Conservation (phyloP, 1,140 invertebrate genomes). For the Zaprionus inermis region DNA sequence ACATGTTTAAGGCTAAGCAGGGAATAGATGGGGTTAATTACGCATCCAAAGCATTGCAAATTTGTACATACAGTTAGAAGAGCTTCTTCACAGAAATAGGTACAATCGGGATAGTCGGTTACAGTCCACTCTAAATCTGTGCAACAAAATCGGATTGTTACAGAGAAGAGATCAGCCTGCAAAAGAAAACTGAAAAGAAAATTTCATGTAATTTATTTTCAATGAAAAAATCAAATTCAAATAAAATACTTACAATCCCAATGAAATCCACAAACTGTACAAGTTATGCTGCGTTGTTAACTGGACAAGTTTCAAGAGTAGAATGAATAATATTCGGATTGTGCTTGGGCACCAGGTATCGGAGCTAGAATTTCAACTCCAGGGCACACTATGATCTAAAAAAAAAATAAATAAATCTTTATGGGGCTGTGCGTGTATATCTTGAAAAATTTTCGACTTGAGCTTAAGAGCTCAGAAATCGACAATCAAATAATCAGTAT, state of each 20-base stretch:
- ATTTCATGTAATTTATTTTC: neutral
- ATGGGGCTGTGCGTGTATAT: no score
- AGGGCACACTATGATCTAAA: neutral
- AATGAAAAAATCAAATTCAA: neutral
- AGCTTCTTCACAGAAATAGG: conserved; percentile 22
- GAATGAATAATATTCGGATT: neutral
- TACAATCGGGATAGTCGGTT: neutral
- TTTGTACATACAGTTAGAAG: neutral
- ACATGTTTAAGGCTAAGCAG: neutral
- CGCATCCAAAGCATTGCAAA: neutral
- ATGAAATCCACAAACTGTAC: conserved; percentile 10
- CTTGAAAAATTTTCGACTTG: no score
- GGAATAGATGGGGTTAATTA: neutral
- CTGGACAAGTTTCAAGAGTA: neutral
- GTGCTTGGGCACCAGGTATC: neutral
- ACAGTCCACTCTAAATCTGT: neutral
- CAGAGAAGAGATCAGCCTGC: neutral
- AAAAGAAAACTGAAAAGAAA: neutral
- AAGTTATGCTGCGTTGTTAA: conserved; percentile 3
- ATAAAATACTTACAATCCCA: conserved; percentile 2
- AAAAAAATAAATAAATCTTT: neutral
- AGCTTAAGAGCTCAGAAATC: no score
- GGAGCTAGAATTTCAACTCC: neutral
- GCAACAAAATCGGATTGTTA: neutral
- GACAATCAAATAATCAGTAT: no score